Conservation (phyloP, 2,888 invertebrate species). For the Himalopsyche tibetana region DNA sequence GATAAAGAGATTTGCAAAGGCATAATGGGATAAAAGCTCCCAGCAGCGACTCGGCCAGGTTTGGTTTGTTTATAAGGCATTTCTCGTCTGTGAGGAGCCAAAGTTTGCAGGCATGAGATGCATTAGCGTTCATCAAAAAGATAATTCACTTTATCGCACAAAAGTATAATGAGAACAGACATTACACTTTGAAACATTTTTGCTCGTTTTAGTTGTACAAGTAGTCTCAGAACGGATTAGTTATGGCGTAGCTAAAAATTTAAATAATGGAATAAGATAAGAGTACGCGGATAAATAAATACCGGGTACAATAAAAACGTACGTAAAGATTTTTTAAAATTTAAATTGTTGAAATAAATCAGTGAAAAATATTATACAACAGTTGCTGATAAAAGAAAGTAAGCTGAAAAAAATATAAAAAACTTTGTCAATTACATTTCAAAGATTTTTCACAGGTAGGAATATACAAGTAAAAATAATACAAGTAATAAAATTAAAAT, state of each 20-base stretch:
- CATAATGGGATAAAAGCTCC: conserved; percentile 34
- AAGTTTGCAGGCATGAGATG: conserved; percentile 21
- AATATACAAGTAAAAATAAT: too few relatives aligned
- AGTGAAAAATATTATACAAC: too few relatives aligned
- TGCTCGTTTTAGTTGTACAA: conserved; percentile 5
- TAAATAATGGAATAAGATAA: background rate
- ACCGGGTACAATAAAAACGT: background rate
- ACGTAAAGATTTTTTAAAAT: too few relatives aligned
- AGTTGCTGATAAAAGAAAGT: too few relatives aligned
- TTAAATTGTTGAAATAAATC: too few relatives aligned
- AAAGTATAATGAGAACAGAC: conserved; percentile 30
- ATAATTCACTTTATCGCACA: conserved; percentile 21
- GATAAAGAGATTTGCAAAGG: conserved; percentile 30
- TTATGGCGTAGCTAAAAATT: background rate
- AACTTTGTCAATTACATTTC: too few relatives aligned
- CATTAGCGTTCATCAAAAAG: conserved; percentile 30
- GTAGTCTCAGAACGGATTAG: background rate
- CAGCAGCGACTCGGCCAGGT: conserved; percentile 21
- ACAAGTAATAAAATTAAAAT: too few relatives aligned
- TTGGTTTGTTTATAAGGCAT: conserved; percentile 34
- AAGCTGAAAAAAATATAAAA: too few relatives aligned
- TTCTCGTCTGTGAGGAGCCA: conserved; percentile 12
- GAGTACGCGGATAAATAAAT: background rate
- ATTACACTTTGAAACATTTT: conserved; percentile 21
- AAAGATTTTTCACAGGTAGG: too few relatives aligned